Base-by-base conservation (phyloP, 1,140 invertebrate species). In the Zaprionus ornatus region DNA sequence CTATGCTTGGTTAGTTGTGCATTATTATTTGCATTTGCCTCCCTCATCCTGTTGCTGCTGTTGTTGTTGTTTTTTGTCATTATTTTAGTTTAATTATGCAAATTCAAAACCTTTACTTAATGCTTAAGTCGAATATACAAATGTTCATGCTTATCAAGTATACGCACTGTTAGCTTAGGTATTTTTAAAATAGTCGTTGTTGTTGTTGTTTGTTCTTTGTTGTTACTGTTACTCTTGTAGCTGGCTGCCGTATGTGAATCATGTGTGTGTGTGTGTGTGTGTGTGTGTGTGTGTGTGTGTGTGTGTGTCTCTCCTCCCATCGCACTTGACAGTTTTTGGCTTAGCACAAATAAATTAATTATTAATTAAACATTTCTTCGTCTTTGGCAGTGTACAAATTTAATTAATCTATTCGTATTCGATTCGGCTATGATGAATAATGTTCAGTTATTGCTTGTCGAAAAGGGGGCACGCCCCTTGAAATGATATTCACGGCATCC, bases 321-420 rank as follows among this genome's bases (percentile, higher is more conserved):
- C 74, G 60, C 62, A 72, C 64, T 56, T 66, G 35, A 66, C 60
- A 70, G 76, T 62, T 75, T 84, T 90, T 84, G 78, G 81, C 86
- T 86, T 82, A 85, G 79, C 82, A 90, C 81, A 90, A 90, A 79
- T 67, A 74, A 70, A 61, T 23, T 9, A 55, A 27, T 29, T 57
- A 56, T 56, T 56, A 57, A 45, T 45, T 29, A 55, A 55, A 56
- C 52, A 45, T 17, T 59, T 79, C 75, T 64, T 73, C 61, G 37
- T 77, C 64, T 73, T 91, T 91, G 90, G 90, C 90, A 91, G 90
- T 91, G 90, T 90, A 91, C 50, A 87, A 91, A 91, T 91, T 86
- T 74, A 73, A 68, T 35, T 76, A 45, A 45, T 45, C n/a, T 45
- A 45, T 72, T 63, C 21, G 59, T 90, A 71, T 68, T 74, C 80